Evolutionary conservation across 2,113 vertebrate species (phyloP).

Genomic region (Pteruthius melanotis): DNA sequence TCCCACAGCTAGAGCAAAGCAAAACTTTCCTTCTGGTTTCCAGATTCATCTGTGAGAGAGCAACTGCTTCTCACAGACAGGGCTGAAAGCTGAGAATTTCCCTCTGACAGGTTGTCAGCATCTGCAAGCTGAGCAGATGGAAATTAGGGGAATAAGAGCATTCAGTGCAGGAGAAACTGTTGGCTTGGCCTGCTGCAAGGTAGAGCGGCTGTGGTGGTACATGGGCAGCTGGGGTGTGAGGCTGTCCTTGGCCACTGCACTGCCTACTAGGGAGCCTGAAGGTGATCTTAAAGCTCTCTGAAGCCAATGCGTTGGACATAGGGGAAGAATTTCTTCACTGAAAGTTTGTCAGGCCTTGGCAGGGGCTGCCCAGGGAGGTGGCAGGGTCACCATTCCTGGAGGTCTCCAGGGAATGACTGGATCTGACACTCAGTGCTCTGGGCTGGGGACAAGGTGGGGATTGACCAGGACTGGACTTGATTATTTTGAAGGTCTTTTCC

Average conservation of each 20-base stretch:
- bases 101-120: no score
- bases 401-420: not conserved
- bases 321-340: not conserved
- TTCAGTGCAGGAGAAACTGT: not conserved
- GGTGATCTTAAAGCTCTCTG: not conserved
- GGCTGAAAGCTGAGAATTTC: no score
- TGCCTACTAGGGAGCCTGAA: not conserved
- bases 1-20: no score
- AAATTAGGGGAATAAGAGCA: not conserved
- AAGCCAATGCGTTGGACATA: not conserved
- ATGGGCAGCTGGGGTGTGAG: accelerated
- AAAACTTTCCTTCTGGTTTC: no score
- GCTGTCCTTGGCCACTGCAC: not conserved
- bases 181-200: not conserved
- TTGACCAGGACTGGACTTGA: not conserved
- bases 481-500: not conserved
- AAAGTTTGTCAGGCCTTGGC: not conserved
- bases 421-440: not conserved
- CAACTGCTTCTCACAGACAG: no score
- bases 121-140: not conserved
- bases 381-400: not conserved
- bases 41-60: no score
- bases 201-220: not conserved
- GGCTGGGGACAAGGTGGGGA: not conserved
- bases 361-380: not conserved